phyloP scores from a whole-genome alignment of 2,113 vertebrate species.

The Ondatra zibethicus region DNA sequence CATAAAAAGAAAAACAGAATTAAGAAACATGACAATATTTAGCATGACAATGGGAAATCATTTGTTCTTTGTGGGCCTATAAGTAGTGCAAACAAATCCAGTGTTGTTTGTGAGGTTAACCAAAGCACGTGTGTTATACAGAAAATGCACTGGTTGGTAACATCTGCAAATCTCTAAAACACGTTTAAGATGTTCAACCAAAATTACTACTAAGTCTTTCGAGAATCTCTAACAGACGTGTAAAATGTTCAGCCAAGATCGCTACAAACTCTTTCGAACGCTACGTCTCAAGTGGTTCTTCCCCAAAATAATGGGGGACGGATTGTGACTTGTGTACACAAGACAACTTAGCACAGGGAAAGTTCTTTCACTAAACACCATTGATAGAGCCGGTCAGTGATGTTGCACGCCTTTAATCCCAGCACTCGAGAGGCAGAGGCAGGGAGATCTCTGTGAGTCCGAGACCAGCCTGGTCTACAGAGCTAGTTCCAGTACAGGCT shows the following conservation, averaged over 20 bases:
- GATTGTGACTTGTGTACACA: not conserved
- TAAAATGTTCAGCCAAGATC: not conserved
- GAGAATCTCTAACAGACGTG: not conserved
- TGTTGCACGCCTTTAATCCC: no score
- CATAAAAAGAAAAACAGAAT: not conserved
- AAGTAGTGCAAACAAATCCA: not conserved
- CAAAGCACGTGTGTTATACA: not conserved
- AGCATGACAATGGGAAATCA: not conserved
- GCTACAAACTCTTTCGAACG: not conserved
- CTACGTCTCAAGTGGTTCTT: not conserved
- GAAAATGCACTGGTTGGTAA: not conserved
- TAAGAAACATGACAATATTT: not conserved
- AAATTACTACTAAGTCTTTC: not conserved
- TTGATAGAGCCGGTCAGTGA: no score
- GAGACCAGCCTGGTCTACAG: no score
- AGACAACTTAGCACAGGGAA: not conserved
- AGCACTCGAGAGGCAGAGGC: no score
- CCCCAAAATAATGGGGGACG: not conserved
- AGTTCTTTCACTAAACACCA: not conserved
- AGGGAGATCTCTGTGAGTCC: no score
- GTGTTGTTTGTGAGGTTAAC: conserved; percentile 6
- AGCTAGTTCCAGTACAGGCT: no score
- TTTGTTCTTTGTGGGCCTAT: not conserved
- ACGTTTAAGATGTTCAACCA: not conserved
- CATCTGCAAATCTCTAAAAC: not conserved